Conservation (phyloP, 1,140 invertebrate genomes). For the Bathynomus jamesi region DNA sequence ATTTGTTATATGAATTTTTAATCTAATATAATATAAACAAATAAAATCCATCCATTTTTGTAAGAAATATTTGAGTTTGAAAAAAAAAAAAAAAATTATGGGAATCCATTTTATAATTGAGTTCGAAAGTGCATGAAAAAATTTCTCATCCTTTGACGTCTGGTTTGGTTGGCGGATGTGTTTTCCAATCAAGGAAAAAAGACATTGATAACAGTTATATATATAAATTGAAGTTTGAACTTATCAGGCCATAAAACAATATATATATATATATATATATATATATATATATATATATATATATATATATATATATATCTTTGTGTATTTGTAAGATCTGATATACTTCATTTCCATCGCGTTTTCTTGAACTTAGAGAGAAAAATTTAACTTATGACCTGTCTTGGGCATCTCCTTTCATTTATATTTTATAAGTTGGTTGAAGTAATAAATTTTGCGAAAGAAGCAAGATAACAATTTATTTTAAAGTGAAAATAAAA, state of each 20-base stretch:
- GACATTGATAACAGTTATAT: too few species aligned
- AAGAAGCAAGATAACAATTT: neutral
- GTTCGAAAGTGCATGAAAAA: too few species aligned
- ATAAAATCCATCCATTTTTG: too few species aligned
- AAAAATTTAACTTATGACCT: neutral
- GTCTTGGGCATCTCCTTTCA: neutral
- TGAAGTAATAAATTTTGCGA: neutral
- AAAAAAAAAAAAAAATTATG: too few species aligned
- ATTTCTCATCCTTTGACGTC: too few species aligned
- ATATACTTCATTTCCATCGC: neutral
- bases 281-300: neutral
- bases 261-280: neutral
- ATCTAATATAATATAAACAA: neutral
- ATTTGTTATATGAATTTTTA: neutral
- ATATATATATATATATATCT: neutral
- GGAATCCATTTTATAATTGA: too few species aligned
- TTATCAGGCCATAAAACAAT: too few species aligned
- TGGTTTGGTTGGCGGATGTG: too few species aligned
- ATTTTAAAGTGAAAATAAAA: conserved; percentile 2
- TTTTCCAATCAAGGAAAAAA: too few species aligned
- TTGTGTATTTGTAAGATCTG: neutral
- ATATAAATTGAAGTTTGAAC: too few species aligned
- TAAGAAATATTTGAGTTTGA: too few species aligned
- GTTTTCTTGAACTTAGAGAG: neutral
- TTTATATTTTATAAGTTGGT: conserved; percentile 1